Conservation (phyloP, 37 sponge, comb jelly and placozoan species). For the Ephydatia muelleri region DNA sequence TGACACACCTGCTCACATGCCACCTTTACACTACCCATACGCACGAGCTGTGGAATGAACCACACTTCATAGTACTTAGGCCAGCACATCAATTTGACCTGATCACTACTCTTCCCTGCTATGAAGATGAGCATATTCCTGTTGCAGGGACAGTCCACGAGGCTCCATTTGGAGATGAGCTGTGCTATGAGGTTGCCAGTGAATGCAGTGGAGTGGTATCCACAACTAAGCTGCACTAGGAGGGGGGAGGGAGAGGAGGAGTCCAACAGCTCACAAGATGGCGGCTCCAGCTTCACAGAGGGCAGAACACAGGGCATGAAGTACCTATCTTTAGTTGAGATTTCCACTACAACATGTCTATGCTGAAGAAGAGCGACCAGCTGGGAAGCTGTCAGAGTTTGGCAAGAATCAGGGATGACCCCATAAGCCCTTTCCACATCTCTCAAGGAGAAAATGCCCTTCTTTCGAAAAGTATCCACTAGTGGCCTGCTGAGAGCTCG, state of each 20-base stretch:
- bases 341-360: neutral
- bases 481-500: neutral
- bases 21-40: neutral
- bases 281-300: neutral
- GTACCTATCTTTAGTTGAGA: neutral
- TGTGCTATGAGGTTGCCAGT: neutral
- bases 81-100: neutral
- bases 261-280: neutral
- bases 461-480: neutral
- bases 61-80: neutral
- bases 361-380: neutral
- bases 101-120: neutral
- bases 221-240: neutral
- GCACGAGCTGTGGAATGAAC: neutral
- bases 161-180: constrained; percentile 1
- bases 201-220: neutral
- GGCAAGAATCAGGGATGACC: neutral
- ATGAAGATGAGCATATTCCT: neutral
- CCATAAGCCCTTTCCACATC: neutral
- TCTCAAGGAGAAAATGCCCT: neutral
- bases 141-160: neutral
- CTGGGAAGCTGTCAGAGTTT: neutral
- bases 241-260: constrained; percentile 1
- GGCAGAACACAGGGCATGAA: neutral
- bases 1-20: neutral